Conservation (phyloP, 2,113 vertebrate genomes). For the Lycaon pictus region DNA sequence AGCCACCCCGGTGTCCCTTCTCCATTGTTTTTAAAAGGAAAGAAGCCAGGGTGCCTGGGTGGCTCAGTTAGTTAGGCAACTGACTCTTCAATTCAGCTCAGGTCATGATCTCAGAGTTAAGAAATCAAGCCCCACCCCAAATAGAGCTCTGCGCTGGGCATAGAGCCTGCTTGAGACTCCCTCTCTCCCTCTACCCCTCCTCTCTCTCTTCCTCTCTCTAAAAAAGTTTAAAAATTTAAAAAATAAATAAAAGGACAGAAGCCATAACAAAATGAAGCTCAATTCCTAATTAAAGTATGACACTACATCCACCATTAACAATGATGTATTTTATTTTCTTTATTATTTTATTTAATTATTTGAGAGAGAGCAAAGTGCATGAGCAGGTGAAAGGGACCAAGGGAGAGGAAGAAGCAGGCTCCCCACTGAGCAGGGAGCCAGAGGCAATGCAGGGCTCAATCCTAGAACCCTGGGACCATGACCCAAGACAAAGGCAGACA, state of each 20-base stretch:
- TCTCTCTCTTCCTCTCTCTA: no score
- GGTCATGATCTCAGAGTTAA: background rate
- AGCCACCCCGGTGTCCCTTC: no score
- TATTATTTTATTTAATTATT: no score
- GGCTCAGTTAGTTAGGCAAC: background rate
- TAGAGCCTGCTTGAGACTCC: background rate
- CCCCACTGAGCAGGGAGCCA: no score
- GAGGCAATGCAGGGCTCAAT: no score
- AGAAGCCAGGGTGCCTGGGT: background rate
- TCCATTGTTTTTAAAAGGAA: conserved; percentile 26
- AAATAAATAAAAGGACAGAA: background rate
- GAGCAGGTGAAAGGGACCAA: no score
- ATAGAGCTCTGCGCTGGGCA: background rate
- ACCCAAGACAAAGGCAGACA: no score
- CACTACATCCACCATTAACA: background rate
- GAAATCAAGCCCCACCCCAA: background rate
- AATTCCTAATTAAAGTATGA: conserved; percentile 45
- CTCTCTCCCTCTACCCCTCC: background rate
- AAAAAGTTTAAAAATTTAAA: no score
- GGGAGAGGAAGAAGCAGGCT: no score
- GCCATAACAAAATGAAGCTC: background rate
- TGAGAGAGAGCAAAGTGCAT: no score
- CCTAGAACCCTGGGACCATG: no score
- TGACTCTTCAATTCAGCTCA: background rate
- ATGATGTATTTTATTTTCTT: background rate